Conservation (phyloP, 2,888 invertebrate genomes). For the Synergus japonicus region DNA sequence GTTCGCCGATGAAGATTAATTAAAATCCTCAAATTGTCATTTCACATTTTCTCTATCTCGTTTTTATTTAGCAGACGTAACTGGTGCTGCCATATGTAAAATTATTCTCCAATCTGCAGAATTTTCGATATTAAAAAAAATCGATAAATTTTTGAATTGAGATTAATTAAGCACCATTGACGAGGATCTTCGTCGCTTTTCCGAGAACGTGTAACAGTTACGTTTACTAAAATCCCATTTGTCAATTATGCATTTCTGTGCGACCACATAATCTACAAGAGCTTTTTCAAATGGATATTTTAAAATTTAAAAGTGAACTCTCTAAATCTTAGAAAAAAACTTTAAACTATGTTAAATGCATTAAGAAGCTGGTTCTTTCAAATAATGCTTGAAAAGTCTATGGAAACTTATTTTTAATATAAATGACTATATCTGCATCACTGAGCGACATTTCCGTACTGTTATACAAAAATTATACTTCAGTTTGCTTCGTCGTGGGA, state of each 20-base stretch:
- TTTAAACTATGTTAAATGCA: not conserved
- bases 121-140: slow-evolving; percentile 1
- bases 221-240: slow-evolving; percentile 56
- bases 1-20: slow-evolving; percentile 45
- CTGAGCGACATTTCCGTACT: not conserved
- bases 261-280: slow-evolving; percentile 39
- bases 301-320: not conserved
- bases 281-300: not conserved
- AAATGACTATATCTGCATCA: not conserved
- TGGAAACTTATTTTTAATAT: slow-evolving; percentile 38
- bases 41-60: not conserved
- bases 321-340: not conserved
- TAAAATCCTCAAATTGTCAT: slow-evolving; percentile 1
- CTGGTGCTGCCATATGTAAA: slow-evolving; percentile 32
- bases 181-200: slow-evolving; percentile 26
- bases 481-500: not conserved
- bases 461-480: not conserved
- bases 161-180: not conserved
- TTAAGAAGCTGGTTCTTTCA: not conserved
- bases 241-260: slow-evolving; percentile 62
- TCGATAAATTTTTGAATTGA: slow-evolving; percentile 1
- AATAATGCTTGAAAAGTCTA: slow-evolving; percentile 31
- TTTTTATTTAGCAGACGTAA: slow-evolving; percentile 39
- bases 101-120: slow-evolving; percentile 1
- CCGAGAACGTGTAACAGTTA: slow-evolving; percentile 8